Evolutionary conservation across 2,113 vertebrate species (phyloP), one percentile per base, ranked within the genome.

Genomic region (Morone saxatilis): DNA sequence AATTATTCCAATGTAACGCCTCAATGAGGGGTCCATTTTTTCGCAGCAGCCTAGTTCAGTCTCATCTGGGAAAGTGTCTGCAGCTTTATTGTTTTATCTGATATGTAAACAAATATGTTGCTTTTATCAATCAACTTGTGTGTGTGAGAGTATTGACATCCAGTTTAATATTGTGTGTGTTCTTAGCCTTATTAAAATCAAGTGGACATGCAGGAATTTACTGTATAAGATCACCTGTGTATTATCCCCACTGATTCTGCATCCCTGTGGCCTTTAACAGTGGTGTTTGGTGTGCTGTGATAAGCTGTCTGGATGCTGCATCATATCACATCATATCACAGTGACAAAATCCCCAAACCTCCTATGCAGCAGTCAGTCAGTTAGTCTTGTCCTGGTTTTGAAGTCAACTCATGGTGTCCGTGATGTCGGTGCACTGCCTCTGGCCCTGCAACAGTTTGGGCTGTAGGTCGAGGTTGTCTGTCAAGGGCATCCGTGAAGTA

Each of bases 281-380:
- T 13, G 20, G 8, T 65, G 25, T 41, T 19, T 57, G 22, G 43
- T 61, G 59, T 80, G 78, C 47, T 57, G 51, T 54, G 31, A 38
- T 67, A 51, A 87, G 8, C 38, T 38, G 61, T 20, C 65, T 59
- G 31, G 17, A 43, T 81, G 68, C 61, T 75, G 85, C 88, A 88
- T 84, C 88, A 76, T 60, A 76, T 88, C 73, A 71, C 56, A 31
- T 31, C 31, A 31, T 4, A 79, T 3, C 66, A 61, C 41, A 61
- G 54, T 76, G 5, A 69, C 69, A 76, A 61, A 76, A 77, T 83
- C 70, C 68, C 70, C 59, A 75, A 80, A 53, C 22, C 67, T 77
- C 81, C 68, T n/a, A 38, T 78, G 92, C 88, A 86, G 84, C 86
- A 83, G 65, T 61, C 83, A 63, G 62, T 70, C 79, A 82, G 41